Percentiles rank a stretch among this genome's conserved stretches.
These are phyloP conservation scores for Cyclura pinguis DNA, from an alignment of 2,797 vertebrate genomes.

Conservation along the genomic window DNA sequence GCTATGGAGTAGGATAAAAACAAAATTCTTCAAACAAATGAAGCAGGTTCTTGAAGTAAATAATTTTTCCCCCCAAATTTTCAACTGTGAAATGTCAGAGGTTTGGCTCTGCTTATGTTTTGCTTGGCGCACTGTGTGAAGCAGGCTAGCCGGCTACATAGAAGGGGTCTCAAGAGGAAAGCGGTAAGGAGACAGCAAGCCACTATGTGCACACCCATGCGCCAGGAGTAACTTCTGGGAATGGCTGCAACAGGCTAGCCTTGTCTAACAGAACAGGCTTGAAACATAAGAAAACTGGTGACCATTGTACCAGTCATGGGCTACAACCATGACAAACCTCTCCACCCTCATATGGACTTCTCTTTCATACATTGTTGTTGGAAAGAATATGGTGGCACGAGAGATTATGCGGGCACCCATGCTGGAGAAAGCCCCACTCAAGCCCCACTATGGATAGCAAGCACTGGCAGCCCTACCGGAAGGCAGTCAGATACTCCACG, in stretches of 20 bases:
- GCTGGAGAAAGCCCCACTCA: neutral
- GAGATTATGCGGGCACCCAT: neutral
- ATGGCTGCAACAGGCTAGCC: neutral
- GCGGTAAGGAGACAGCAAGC: neutral
- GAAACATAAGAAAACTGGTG: neutral
- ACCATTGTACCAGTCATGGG: neutral
- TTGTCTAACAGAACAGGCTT: neutral
- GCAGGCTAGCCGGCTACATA: neutral
- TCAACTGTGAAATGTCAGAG: neutral
- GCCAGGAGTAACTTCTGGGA: neutral
- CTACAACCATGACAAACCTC: neutral
- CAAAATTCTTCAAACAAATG: no score
- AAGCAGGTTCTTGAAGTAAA: no score
- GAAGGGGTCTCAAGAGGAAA: neutral
- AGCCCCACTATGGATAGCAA: neutral
- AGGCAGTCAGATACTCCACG: slow-evolving; percentile 94
- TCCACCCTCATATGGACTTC: neutral
- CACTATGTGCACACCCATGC: neutral
- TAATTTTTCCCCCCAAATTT: neutral
- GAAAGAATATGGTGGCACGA: neutral
- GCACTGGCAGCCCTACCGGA: slow-evolving; percentile 82
- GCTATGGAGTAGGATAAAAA: neutral
- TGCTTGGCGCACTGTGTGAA: neutral
- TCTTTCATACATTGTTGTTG: neutral
- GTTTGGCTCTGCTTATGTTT: no score